Evolutionary conservation across 2,797 vertebrate species (phyloP).

Genomic region (Scarus forsteni): DNA sequence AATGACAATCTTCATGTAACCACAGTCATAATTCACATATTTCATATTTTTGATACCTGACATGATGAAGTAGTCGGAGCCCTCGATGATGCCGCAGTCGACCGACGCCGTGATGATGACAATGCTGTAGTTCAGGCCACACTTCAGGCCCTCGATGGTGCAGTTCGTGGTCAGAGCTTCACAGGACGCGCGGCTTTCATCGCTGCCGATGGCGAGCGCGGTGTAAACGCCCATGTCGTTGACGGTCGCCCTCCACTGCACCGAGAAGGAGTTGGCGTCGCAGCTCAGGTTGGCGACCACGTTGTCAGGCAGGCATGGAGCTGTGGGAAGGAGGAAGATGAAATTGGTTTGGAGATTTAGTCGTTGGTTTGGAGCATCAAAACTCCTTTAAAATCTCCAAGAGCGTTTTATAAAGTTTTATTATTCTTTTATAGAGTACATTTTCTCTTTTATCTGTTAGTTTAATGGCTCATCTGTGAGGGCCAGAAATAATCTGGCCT

Average conservation of each 20-base stretch:
- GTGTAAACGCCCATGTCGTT: constrained; percentile 59
- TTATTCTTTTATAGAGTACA: too few relatives aligned
- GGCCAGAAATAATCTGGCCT: too few relatives aligned
- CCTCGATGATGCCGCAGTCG: constrained; percentile 68
- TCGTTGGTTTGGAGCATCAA: background rate
- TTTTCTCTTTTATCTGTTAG: too few relatives aligned
- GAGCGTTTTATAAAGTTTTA: too few relatives aligned
- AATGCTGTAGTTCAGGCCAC: constrained; percentile 81
- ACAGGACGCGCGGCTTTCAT: constrained; percentile 67
- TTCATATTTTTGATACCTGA: constrained; percentile 74
- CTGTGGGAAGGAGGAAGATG: constrained; percentile 56
- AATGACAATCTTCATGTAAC: too few relatives aligned
- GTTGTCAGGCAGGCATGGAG: constrained; percentile 79
- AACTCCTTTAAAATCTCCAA: background rate
- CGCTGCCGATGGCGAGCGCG: constrained; percentile 77
- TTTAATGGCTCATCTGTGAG: too few relatives aligned
- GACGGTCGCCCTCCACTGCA: constrained; percentile 71
- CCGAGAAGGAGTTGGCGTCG: constrained; percentile 65
- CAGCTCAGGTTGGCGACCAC: constrained; percentile 78
- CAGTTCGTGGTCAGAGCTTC: constrained; percentile 67
- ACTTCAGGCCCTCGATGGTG: constrained; percentile 73
- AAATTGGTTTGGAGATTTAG: background rate
- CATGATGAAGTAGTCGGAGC: constrained; percentile 75
- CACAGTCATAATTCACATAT: too few relatives aligned
- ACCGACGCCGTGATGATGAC: constrained; percentile 71